These are phyloP conservation scores for Eupithecia exiguata DNA, from an alignment of 2,888 invertebrate species.

Conservation along the genomic window DNA sequence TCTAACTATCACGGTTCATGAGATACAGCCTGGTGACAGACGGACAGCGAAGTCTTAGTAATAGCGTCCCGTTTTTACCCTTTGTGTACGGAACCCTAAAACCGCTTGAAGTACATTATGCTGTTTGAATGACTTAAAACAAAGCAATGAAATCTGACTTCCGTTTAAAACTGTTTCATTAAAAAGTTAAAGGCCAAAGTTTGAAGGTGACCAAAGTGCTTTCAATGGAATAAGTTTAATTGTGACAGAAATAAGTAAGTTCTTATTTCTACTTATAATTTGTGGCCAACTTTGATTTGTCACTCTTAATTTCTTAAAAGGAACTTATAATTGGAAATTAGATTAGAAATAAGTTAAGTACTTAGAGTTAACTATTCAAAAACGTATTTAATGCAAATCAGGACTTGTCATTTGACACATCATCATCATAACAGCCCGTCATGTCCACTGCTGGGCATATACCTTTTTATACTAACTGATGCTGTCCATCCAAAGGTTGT, in stretches of 20 bases:
- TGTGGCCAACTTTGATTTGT: slow-evolving; percentile 20
- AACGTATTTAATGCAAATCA: too few relatives aligned
- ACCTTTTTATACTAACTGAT: too few relatives aligned
- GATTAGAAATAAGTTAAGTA: not conserved
- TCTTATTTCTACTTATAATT: slow-evolving; percentile 18
- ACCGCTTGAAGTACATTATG: not conserved
- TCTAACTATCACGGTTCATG: too few relatives aligned
- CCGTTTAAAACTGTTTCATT: slow-evolving; percentile 23
- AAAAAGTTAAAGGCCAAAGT: slow-evolving; percentile 23
- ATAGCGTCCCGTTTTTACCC: too few relatives aligned
- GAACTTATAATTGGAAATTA: not conserved
- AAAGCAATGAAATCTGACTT: slow-evolving; percentile 3
- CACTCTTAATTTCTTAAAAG: slow-evolving; percentile 3
- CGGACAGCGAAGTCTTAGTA: too few relatives aligned
- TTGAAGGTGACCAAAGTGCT: slow-evolving; percentile 29
- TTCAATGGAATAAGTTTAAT: slow-evolving; percentile 23
- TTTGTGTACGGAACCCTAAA: too few relatives aligned
- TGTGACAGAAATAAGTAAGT: slow-evolving; percentile 20
- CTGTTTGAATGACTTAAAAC: not conserved
- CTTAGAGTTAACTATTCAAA: too few relatives aligned
- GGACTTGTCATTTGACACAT: too few relatives aligned
- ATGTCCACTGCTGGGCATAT: too few relatives aligned
- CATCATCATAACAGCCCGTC: too few relatives aligned
- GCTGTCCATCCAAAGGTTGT: too few relatives aligned
- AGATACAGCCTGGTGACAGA: too few relatives aligned